Percentiles rank a stretch among this genome's conserved stretches.
Evolutionary conservation across 37 sponge, comb jelly and placozoan species (phyloP).

Genomic region (Halisarca cf. caerulea): DNA sequence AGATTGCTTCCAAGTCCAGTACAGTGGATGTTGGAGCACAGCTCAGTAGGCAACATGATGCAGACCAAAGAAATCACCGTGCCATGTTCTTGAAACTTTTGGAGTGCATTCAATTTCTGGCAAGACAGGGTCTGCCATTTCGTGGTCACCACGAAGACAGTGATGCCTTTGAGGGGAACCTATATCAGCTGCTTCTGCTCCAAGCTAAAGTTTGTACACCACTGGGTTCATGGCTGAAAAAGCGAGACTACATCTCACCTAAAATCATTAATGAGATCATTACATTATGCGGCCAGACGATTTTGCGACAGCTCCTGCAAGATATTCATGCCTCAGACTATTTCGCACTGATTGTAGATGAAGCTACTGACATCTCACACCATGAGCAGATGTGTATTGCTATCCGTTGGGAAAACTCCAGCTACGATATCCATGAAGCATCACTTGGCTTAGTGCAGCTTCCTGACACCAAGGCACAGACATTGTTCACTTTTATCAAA

Average conservation of each 20-base stretch:
- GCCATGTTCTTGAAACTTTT: conserved; percentile 48
- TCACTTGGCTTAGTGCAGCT: conserved; percentile 54
- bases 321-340: conserved; percentile 18
- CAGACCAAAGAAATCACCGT: conserved; percentile 18
- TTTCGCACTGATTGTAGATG: conserved; percentile 47
- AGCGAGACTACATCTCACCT: conserved; percentile 43
- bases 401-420: conserved; percentile 58
- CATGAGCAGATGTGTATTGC: conserved; percentile 55
- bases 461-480: conserved; percentile 56
- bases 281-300: conserved; percentile 12
- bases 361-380: conserved; percentile 56
- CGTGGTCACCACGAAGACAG: conserved; percentile 43
- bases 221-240: conserved; percentile 31
- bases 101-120: conserved; percentile 24
- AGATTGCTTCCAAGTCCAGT: background rate
- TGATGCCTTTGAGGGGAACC: conserved; percentile 36
- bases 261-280: conserved; percentile 47
- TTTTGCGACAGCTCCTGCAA: conserved; percentile 19
- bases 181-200: conserved; percentile 41
- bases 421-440: conserved; percentile 50
- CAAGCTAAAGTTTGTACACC: conserved; percentile 22
- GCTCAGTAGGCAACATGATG: conserved; percentile 20
- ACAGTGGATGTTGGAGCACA: conserved; percentile 12
- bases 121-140: conserved; percentile 45
- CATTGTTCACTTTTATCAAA: conserved; percentile 48